These are phyloP conservation scores for Nomia melanderi DNA, from an alignment of 1,140 invertebrate species.

Conservation along the genomic window DNA sequence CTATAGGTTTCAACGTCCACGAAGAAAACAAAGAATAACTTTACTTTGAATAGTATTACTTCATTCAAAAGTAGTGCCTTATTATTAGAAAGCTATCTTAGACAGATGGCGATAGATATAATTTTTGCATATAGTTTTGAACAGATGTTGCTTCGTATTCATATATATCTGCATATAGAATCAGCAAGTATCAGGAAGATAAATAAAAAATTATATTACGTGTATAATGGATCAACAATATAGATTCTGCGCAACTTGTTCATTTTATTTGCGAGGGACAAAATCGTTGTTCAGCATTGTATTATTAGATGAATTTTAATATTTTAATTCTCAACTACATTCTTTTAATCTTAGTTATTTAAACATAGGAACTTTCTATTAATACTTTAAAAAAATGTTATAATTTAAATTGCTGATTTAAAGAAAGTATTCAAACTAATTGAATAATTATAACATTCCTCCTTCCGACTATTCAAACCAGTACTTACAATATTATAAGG, in stretches of 20 bases:
- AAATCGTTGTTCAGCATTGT: background rate
- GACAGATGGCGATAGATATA: background rate
- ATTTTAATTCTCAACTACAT: background rate
- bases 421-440: background rate
- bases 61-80: background rate
- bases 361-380: background rate
- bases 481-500: conserved; percentile 13
- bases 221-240: background rate
- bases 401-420: background rate
- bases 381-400: background rate
- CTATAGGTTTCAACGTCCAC: conserved; percentile 73
- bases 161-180: too few species aligned
- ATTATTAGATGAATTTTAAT: background rate
- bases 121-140: background rate
- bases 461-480: background rate
- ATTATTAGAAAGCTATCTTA: background rate
- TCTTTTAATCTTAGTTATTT: background rate
- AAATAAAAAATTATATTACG: background rate
- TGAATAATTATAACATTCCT: background rate
- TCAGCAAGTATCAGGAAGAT: background rate
- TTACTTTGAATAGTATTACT: background rate
- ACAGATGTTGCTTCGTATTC: conserved; percentile 2
- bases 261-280: background rate
- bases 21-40: conserved; percentile 64
- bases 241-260: background rate